phyloP scores from a whole-genome alignment of 2,888 invertebrate genomes.

The Chrysomela aeneicollis region DNA sequence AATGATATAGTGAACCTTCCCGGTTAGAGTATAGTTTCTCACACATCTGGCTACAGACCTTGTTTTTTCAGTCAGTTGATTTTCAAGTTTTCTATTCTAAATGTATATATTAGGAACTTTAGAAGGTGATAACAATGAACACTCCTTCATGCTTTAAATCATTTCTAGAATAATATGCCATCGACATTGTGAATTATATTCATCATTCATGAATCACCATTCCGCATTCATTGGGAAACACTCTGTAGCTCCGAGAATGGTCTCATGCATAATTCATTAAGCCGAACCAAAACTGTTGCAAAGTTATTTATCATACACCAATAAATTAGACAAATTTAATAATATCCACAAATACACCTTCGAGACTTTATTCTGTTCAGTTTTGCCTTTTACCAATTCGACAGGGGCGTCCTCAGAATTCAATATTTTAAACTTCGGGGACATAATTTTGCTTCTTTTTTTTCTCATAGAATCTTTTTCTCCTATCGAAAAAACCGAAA shows the following conservation, averaged over 20 bases:
- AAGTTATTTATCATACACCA: background rate
- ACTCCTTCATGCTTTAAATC: background rate
- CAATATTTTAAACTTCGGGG: no score
- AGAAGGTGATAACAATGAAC: background rate
- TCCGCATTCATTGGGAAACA: slow-evolving; percentile 2
- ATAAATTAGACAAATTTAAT: background rate
- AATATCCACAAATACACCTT: slow-evolving; percentile 22
- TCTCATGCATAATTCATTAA: background rate
- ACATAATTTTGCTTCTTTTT: no score
- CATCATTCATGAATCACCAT: background rate
- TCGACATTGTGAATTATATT: background rate
- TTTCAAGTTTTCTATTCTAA: no score
- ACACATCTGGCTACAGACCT: no score
- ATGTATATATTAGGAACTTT: background rate
- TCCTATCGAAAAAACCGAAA: no score
- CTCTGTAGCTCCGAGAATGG: background rate
- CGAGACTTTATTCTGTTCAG: slow-evolving; percentile 24
- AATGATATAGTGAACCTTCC: no score
- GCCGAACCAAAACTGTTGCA: background rate
- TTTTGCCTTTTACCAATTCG: slow-evolving; percentile 38
- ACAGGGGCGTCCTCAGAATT: background rate
- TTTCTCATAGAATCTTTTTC: no score
- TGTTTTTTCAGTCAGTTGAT: no score
- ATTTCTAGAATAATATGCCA: background rate
- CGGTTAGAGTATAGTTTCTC: no score